Conservation (phyloP, 2,797 vertebrate genomes). For the Chelmon rostratus region DNA sequence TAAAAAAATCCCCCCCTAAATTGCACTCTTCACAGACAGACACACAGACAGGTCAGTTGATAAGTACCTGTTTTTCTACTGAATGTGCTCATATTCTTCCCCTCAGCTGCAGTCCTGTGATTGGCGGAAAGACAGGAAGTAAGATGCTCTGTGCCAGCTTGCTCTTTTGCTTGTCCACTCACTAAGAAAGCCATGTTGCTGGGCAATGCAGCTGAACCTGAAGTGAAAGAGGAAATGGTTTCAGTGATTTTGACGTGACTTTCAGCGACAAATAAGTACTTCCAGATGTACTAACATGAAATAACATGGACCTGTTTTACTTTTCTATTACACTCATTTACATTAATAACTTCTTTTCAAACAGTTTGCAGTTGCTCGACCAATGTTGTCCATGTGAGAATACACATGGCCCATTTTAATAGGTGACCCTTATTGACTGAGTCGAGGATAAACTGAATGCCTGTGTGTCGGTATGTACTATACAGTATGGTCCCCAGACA, state of each 20-base stretch:
- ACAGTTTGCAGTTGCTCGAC: background rate
- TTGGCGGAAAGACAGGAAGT: constrained; percentile 51
- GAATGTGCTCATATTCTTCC: constrained; percentile 35
- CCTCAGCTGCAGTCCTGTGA: constrained; percentile 39
- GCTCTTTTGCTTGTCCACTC: constrained; percentile 87
- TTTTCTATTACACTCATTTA: background rate
- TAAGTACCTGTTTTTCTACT: constrained; percentile 49
- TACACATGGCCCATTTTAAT: too few relatives aligned
- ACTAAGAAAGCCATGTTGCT: constrained; percentile 94
- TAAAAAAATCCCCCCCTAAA: background rate
- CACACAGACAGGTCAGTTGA: background rate
- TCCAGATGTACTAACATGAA: background rate
- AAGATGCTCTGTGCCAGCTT: background rate
- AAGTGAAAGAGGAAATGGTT: constrained; percentile 11
- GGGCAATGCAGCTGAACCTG: constrained; percentile 94
- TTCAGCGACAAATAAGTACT: background rate
- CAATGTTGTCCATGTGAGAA: too few relatives aligned
- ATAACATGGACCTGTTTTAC: background rate
- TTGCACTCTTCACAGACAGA: background rate
- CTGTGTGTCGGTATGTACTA: too few relatives aligned
- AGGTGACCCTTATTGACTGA: too few relatives aligned
- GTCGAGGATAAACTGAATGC: too few relatives aligned
- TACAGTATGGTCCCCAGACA: too few relatives aligned
- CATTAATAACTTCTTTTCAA: too few relatives aligned
- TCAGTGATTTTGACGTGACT: background rate